Conservation (phyloP, 2,113 vertebrate species). For the Chaetodon trifascialis region DNA sequence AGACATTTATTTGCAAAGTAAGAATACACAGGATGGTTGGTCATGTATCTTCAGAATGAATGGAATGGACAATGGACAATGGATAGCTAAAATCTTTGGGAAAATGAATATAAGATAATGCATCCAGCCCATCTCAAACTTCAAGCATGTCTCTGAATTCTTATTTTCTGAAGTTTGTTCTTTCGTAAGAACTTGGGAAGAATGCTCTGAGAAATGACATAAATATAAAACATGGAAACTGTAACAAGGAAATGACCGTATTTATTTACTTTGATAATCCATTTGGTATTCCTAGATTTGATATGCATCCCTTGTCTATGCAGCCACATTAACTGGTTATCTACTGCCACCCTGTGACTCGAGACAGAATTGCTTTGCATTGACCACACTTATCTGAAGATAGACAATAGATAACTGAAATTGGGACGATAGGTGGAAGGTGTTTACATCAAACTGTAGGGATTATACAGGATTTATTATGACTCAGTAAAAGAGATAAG, state of each 20-base stretch:
- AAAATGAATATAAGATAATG: background rate
- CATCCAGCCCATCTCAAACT: background rate
- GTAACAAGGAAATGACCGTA: background rate
- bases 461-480: background rate
- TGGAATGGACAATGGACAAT: background rate
- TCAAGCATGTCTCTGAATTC: background rate
- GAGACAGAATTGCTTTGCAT: constrained; percentile 24
- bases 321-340: background rate
- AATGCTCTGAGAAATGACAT: background rate
- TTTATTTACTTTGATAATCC: background rate
- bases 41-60: background rate
- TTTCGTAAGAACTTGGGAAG: background rate
- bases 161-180: background rate
- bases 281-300: background rate
- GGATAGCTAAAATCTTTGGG: background rate
- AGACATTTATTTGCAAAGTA: background rate
- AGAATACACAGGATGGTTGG: background rate
- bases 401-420: background rate
- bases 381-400: background rate
- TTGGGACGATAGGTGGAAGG: background rate
- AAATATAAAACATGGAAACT: background rate
- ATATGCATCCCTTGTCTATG: background rate
- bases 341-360: constrained; percentile 53
- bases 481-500: background rate
- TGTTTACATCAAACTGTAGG: background rate